Evolutionary conservation across 2,113 vertebrate genomes (phyloP).

Genomic region (Pycnonotus jocosus): DNA sequence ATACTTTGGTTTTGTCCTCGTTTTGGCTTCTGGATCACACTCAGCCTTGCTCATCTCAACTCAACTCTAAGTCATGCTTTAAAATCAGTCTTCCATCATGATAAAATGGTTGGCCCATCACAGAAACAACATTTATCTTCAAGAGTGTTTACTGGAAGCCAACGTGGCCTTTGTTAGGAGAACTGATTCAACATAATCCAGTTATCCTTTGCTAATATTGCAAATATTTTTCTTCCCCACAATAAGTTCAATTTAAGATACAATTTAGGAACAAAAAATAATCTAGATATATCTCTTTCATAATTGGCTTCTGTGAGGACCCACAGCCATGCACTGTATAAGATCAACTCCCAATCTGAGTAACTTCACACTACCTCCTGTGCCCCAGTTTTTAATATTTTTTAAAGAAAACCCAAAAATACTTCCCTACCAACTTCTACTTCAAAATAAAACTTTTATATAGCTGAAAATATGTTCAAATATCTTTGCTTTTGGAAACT

Average conservation of each 20-base stretch:
- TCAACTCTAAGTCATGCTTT: background rate
- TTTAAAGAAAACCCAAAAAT: background rate
- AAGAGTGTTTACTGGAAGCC: background rate
- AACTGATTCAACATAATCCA: background rate
- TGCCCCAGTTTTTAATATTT: background rate
- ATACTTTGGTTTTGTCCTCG: background rate
- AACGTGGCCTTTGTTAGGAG: rapidly evolving
- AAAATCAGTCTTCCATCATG: background rate
- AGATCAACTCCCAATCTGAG: background rate
- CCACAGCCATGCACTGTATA: background rate
- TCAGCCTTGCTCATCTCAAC: background rate
- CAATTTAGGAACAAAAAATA: background rate
- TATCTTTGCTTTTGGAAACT: background rate
- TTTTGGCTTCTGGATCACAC: background rate
- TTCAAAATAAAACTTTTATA: background rate
- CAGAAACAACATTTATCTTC: background rate
- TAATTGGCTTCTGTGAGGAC: background rate
- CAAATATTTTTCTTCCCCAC: background rate
- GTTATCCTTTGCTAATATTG: background rate
- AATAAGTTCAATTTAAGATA: background rate
- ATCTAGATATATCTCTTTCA: background rate
- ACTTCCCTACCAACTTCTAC: rapidly evolving
- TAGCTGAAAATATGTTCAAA: background rate
- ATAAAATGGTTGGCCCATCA: background rate
- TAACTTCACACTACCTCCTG: rapidly evolving